Conservation (phyloP, 2,113 vertebrate genomes). For the Chinchilla lanigera region DNA sequence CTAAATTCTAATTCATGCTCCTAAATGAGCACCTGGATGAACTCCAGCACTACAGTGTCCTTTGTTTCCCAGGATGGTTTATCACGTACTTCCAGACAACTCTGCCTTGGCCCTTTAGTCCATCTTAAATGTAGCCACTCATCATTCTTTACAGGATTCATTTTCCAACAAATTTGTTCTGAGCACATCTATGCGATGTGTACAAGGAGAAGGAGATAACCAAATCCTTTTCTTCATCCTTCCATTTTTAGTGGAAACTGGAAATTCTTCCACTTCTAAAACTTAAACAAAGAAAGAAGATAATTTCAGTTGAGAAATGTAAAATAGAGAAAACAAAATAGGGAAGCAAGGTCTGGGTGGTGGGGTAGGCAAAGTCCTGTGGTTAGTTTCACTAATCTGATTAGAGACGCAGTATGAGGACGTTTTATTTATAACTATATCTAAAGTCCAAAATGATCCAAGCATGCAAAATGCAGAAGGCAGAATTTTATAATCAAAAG, state of each 20-base stretch:
- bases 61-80: not conserved
- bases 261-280: not conserved
- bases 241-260: not conserved
- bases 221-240: not conserved
- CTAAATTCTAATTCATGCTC: not conserved
- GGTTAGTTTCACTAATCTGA: not conserved
- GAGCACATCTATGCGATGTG: not conserved
- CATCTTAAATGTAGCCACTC: not conserved
- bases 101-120: not conserved
- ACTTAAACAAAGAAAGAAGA: not conserved
- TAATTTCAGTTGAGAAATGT: not conserved
- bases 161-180: not conserved
- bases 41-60: not conserved
- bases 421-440: not conserved
- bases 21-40: not conserved
- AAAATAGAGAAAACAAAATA: not conserved
- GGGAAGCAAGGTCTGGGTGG: not conserved
- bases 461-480: not conserved
- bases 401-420: not conserved
- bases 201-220: not conserved
- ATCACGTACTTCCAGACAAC: not conserved
- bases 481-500: not conserved
- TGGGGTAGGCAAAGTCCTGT: not conserved
- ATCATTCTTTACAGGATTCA: not conserved
- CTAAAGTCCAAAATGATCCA: not conserved